A percentile compares a stretch with the other conserved stretches of the same genome.
Evolutionary conservation across 53 echinoderm and acorn worm species (phyloP).

Genomic region (Paracentrotus lividus): DNA sequence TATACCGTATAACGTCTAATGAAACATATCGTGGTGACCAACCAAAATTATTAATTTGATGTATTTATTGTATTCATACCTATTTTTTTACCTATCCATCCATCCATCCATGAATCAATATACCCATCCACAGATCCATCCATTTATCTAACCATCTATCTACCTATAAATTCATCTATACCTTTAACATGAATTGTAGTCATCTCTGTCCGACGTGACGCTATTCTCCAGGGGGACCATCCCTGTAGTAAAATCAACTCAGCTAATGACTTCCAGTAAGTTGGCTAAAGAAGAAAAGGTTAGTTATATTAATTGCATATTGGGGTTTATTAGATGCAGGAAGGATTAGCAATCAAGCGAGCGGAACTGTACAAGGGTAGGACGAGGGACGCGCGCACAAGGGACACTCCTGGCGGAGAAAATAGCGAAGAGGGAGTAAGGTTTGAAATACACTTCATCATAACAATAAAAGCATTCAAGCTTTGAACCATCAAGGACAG

Average conservation of each 20-base stretch:
- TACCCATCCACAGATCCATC: neutral
- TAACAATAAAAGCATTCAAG: no score
- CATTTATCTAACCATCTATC: neutral
- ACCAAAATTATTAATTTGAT: no score
- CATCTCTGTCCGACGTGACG: neutral
- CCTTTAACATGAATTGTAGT: constrained; percentile 10
- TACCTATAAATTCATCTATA: neutral
- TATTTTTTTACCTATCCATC: no score
- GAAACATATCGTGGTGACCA: no score
- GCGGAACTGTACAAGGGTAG: constrained; percentile 27
- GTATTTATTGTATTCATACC: no score
- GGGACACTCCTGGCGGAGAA: constrained; percentile 10
- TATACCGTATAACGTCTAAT: no score
- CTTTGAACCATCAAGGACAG: no score
- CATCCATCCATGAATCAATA: neutral
- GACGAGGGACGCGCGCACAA: neutral
- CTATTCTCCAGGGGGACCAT: neutral
- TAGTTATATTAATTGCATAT: neutral
- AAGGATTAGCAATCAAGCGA: neutral
- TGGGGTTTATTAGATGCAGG: constrained; percentile 2
- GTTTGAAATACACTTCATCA: no score
- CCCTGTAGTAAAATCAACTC: constrained; percentile 6
- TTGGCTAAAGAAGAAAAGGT: neutral
- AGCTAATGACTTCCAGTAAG: constrained; percentile 19
- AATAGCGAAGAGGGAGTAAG: neutral